Conservation (phyloP, 2,113 vertebrate genomes). For the Percopsis transmontana region DNA sequence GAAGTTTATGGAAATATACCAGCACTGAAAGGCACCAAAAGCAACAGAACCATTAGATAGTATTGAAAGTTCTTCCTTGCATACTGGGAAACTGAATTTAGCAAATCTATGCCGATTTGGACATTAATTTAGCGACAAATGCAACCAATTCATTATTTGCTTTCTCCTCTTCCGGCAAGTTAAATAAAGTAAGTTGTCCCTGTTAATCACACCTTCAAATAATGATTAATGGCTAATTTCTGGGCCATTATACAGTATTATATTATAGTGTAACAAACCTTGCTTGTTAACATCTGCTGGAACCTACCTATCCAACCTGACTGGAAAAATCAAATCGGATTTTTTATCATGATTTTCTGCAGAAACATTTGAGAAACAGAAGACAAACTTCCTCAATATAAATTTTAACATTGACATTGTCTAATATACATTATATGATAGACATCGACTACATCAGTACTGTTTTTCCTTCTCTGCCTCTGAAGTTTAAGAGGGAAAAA, state of each 20-base stretch:
- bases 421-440: no score
- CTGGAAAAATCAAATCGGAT: background rate
- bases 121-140: no score
- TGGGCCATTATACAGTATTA: no score
- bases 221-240: no score
- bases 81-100: no score
- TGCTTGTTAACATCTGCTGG: no score
- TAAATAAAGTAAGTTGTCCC: background rate
- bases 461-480: conserved; percentile 39
- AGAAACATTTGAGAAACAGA: background rate
- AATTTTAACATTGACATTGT: background rate
- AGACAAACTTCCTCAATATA: background rate
- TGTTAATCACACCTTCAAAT: no score
- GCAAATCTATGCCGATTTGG: no score
- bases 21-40: background rate
- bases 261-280: no score
- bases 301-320: background rate
- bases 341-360: background rate
- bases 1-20: background rate
- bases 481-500: conserved; percentile 50
- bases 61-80: background rate
- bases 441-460: conserved; percentile 5
- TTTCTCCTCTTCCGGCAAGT: no score
- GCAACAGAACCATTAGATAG: background rate
- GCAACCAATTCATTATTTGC: no score